Base-by-base conservation (phyloP, 2,888 invertebrate species). In the Odontothrips loti region DNA sequence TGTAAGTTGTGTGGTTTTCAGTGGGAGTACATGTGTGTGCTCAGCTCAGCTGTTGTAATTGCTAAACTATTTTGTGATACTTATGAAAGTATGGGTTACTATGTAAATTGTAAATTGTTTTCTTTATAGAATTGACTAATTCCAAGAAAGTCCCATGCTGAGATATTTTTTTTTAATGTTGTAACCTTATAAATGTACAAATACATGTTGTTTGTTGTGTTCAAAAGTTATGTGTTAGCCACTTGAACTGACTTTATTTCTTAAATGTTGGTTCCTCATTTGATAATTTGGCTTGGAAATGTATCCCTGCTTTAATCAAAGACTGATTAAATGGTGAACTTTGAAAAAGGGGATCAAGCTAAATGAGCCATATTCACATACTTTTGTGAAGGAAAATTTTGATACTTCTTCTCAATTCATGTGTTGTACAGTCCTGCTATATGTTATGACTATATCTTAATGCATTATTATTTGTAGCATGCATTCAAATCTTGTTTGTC, bases 241-340 rank as follows among this genome's bases (percentile, higher is more conserved):
- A 43, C 6, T 58, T 58, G 20, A 58, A 58, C 17, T 20, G 20
- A 20, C 17, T 51, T 12, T 6, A 51, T 58, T 20, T 58, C 58
- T 15, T 58, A 15, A 17, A 58, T 58, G 58, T 58, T 20, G 6
- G 20, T 17, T 58, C 20, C 12, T 58, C 85, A 85, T 84, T 83
- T 85, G 82, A 84, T 85, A 84, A 85, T 85, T 82, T 85, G 80
- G 82, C 81, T 81, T 79, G 80, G 8, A 80, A 79, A 80, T 82
- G 80, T 10, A 78, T 80, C 79, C 81, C 68, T 75, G 81, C 80
- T 80, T 81, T 81, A 23, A 43, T 43, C 34, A 79, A 68, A 63
- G 48, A 78, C 34, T 81, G 80, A 29, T 2, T 11, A 58, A 17
- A 58, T 58, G 15, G 20, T 58, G 17, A 20, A 58, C 58, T 58